phyloP scores from a whole-genome alignment of 2,797 vertebrate species.

The Xerus rutilus region DNA sequence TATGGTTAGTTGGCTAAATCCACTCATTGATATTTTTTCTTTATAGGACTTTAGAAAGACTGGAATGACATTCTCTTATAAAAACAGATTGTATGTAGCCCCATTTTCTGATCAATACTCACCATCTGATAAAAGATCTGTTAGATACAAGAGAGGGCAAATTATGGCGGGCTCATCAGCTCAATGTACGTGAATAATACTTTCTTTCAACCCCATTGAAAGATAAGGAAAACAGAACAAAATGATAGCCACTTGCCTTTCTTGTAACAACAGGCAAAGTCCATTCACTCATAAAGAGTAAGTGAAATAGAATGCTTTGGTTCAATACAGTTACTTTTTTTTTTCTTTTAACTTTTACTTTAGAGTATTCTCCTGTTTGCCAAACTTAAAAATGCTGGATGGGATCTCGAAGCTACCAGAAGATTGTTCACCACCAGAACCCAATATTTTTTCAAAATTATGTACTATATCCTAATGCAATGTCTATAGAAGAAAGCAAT shows the following conservation, averaged over 20 bases:
- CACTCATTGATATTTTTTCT: not conserved
- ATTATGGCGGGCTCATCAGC: not conserved
- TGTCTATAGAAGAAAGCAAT: constrained; percentile 57
- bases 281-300: constrained; percentile 7
- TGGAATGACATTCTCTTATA: constrained; percentile 53
- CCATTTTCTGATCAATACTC: constrained; percentile 41
- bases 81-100: not conserved
- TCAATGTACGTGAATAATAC: not conserved
- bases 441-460: constrained; percentile 88
- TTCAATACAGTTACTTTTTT: constrained; percentile 46
- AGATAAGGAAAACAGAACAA: constrained; percentile 8
- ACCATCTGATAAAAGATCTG: not conserved
- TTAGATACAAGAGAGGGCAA: not conserved
- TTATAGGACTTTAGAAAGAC: constrained; percentile 16
- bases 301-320: constrained; percentile 48
- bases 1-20: constrained; percentile 30
- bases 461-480: constrained; percentile 92
- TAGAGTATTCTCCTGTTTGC: constrained; percentile 97
- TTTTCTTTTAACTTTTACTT: constrained; percentile 73
- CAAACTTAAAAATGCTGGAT: constrained; percentile 96
- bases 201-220: not conserved
- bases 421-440: constrained; percentile 88
- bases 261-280: not conserved
- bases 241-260: not conserved
- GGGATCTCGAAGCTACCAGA: constrained; percentile 95